Evolutionary conservation across 2,888 invertebrate species (phyloP).

Genomic region (Villa cingulata): DNA sequence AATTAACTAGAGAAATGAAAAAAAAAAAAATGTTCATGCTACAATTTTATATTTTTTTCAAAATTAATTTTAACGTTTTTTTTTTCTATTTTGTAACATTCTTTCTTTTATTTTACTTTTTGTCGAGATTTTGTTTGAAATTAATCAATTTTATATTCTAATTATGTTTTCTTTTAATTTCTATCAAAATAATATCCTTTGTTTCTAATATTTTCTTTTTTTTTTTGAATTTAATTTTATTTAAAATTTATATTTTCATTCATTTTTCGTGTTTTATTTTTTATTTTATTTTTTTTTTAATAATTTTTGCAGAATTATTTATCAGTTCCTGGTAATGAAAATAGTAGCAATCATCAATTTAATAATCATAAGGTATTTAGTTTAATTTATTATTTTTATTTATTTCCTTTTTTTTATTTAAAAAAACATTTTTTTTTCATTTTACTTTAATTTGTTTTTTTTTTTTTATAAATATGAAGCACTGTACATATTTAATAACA

Average conservation of each 20-base stretch:
- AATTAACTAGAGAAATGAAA: too few species aligned
- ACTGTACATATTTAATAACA: too few species aligned
- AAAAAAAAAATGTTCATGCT: too few species aligned
- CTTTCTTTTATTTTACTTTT: too few species aligned
- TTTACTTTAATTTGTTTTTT: not conserved
- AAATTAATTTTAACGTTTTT: too few species aligned
- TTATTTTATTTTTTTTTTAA: slow-evolving; percentile 36
- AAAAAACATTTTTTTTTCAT: not conserved
- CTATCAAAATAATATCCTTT: too few species aligned
- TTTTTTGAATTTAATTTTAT: not conserved
- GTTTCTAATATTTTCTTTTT: not conserved
- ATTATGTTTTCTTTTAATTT: too few species aligned
- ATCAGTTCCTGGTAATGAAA: slow-evolving; percentile 75
- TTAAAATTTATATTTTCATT: too few species aligned
- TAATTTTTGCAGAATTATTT: slow-evolving; percentile 78
- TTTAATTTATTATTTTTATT: slow-evolving; percentile 23
- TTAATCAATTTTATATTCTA: not conserved
- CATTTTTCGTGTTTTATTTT: not conserved
- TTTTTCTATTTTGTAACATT: too few species aligned
- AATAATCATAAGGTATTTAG: slow-evolving; percentile 63
- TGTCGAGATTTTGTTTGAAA: too few species aligned
- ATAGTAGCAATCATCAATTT: slow-evolving; percentile 66
- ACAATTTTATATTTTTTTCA: too few species aligned
- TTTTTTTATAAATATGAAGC: not conserved
- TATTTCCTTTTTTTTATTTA: not conserved